phyloP scores from a whole-genome alignment of 2,797 vertebrate genomes.

The Oryzias sinensis region DNA sequence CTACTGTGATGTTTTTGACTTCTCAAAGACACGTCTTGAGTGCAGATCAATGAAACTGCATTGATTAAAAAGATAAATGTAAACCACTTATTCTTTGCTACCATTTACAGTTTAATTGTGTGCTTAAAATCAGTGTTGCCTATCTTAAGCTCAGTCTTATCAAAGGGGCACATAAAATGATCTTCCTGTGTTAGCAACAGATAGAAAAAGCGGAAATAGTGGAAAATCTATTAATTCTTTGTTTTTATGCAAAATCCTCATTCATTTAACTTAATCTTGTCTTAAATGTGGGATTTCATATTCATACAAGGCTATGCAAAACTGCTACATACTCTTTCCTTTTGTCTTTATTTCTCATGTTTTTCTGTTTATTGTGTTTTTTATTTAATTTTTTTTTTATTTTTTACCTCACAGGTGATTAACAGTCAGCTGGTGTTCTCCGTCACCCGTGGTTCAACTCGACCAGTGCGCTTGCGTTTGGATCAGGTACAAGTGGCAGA shows the following conservation, averaged over 20 bases:
- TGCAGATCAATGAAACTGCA: slow-evolving; percentile 1
- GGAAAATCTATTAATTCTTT: too few relatives aligned
- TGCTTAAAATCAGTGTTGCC: slow-evolving; percentile 12
- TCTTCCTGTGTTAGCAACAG: slow-evolving; percentile 3
- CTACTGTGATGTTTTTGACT: too few relatives aligned
- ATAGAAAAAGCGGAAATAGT: not conserved
- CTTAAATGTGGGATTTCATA: not conserved
- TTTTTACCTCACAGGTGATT: slow-evolving; percentile 79
- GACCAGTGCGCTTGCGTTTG: slow-evolving; percentile 84
- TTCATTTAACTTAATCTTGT: slow-evolving; percentile 5
- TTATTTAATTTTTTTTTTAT: not conserved
- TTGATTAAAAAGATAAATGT: slow-evolving; percentile 13
- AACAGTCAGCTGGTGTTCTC: slow-evolving; percentile 89
- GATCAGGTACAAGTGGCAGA: slow-evolving; percentile 91
- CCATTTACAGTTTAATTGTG: slow-evolving; percentile 6
- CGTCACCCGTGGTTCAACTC: slow-evolving; percentile 82
- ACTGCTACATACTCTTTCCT: too few relatives aligned
- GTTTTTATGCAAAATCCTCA: not conserved
- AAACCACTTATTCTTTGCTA: not conserved
- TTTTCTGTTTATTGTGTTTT: not conserved
- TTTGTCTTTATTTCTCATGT: slow-evolving; percentile 17
- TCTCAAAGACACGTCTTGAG: not conserved
- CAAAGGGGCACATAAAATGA: not conserved
- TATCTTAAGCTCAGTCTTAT: slow-evolving; percentile 12
- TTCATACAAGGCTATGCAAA: too few relatives aligned